phyloP scores from a whole-genome alignment of 2,888 invertebrate species.

The Leptinotarsa tumamoca region DNA sequence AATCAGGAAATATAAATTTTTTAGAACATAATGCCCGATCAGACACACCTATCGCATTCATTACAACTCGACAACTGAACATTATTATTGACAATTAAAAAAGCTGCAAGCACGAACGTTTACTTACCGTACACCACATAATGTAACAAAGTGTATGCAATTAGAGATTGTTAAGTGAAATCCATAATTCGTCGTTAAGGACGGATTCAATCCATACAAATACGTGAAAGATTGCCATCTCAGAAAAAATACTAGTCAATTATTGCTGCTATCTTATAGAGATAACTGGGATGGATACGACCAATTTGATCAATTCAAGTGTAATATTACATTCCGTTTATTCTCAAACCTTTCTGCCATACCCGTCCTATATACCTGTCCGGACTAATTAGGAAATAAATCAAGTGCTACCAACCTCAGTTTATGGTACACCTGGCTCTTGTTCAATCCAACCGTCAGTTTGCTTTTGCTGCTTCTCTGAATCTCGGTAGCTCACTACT shows the following conservation, averaged over 20 bases:
- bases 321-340: constrained; percentile 57
- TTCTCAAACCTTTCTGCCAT: constrained; percentile 59
- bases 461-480: constrained; percentile 24
- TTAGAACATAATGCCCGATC: constrained; percentile 1
- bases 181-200: constrained; percentile 48
- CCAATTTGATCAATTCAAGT: constrained; percentile 58
- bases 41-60: constrained; percentile 15
- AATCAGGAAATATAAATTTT: constrained; percentile 21
- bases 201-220: constrained; percentile 47
- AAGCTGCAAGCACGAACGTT: constrained; percentile 3
- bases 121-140: constrained; percentile 30
- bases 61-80: constrained; percentile 9
- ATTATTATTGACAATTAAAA: constrained; percentile 22
- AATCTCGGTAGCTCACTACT: constrained; percentile 16
- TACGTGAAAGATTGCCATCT: constrained; percentile 47
- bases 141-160: constrained; percentile 47
- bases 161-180: constrained; percentile 40
- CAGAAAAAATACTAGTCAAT: constrained; percentile 51
- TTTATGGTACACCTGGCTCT: constrained; percentile 51
- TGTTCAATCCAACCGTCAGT: constrained; percentile 23
- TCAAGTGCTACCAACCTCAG: constrained; percentile 57
- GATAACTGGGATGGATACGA: constrained; percentile 52
- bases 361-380: constrained; percentile 66
- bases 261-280: constrained; percentile 50
- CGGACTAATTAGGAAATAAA: constrained; percentile 66